Base-by-base conservation (phyloP, 2,888 invertebrate genomes). In the Uloborus plumipes region DNA sequence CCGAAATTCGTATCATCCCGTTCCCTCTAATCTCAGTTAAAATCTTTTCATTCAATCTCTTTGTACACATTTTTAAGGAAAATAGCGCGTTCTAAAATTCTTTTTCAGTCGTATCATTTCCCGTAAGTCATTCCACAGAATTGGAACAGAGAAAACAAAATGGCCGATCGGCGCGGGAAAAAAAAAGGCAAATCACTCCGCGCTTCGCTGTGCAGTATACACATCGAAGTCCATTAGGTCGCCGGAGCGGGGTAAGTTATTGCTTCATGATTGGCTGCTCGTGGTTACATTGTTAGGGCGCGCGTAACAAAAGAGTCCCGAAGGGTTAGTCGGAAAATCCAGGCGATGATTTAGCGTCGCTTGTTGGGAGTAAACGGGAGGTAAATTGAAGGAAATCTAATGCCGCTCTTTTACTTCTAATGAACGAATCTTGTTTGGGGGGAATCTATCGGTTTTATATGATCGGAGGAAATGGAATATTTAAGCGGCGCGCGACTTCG, bases 191-290 rank as follows among this genome's bases (percentile, higher is more conserved):
- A 77, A 58, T 64, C 69, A 69, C 64, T 80, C 79, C 53, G 51
- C 66, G 51, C 51, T 66, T 49, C 64, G 47, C 47, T 71, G 75
- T 76, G 61, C 69, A 69, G 69, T 75, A 72, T 31, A 70, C 69
- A 74, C 74, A 72, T 58, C 71, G 74, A 55, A 82, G 81, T 75
- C 81, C 81, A 82, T 82, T 82, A 82, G 75, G 80, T 71, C 81
- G 81, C n/a, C 70, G 74, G 71, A 76, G 76, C 80, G 65, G 73
- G 80, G 71, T 82, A 82, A 82, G 81, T 82, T 82, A 82, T 82
- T 75, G 81, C 81, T 82, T 66, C 76, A 82, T 82, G 81, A 82
- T 82, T 82, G 81, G 81, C 81, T 76, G 81, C 58, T 66, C 81
- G 75, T 72, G 76, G 81, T 82, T 82, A 82, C 81, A 82, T 82